Percentiles rank a stretch among this genome's conserved stretches.
Evolutionary conservation across 2,113 vertebrate species (phyloP).

Genomic region (Puffinus mauretanicus): DNA sequence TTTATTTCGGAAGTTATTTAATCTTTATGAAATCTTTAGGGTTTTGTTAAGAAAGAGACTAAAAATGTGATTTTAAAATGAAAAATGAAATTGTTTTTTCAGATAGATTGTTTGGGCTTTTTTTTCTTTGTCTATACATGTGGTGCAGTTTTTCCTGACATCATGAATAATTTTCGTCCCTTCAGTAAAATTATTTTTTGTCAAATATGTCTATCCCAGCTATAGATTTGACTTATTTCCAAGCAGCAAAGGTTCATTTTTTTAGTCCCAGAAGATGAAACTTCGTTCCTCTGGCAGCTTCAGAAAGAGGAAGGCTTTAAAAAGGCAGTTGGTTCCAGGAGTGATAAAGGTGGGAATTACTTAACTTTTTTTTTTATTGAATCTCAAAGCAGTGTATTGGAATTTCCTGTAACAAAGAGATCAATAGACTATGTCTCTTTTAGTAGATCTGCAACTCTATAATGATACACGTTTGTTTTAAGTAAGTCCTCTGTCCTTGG

Average conservation of each 20-base stretch:
- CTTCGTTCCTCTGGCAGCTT: background rate
- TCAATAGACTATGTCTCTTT: background rate
- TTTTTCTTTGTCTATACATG: background rate
- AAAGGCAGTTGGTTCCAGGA: background rate
- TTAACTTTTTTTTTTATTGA: background rate
- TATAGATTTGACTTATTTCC: slow-evolving; percentile 16
- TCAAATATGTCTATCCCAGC: background rate
- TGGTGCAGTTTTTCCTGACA: background rate
- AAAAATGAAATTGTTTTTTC: background rate
- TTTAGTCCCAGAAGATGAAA: background rate
- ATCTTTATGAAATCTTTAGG: background rate
- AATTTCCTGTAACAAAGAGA: background rate
- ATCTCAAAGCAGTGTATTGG: background rate
- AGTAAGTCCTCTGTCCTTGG: background rate
- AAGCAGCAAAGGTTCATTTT: slow-evolving; percentile 7
- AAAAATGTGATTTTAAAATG: background rate
- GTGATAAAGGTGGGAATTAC: background rate
- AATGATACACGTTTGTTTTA: rapidly evolving
- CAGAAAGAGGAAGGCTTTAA: background rate
- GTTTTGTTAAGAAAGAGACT: background rate
- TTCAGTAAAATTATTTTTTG: slow-evolving; percentile 5
- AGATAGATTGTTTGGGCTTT: background rate
- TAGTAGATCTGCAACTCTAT: background rate
- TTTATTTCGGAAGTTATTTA: background rate
- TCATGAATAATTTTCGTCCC: slow-evolving; percentile 1